Conservation (phyloP, 2,888 invertebrate species). For the Ennomos erosarius region DNA sequence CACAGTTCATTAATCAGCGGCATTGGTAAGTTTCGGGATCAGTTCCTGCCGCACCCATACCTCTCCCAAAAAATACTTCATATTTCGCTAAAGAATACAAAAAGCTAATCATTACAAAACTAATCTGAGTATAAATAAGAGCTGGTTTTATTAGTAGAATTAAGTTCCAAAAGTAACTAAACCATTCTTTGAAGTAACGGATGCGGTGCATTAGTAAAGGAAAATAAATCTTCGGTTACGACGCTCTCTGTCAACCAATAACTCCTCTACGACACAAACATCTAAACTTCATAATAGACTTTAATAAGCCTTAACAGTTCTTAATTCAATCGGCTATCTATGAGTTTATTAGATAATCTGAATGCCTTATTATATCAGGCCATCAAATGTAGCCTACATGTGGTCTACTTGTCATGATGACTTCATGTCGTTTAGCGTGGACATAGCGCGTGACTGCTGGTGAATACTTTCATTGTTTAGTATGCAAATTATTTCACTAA, state of each 20-base stretch:
- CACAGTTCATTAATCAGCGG: constrained; percentile 78
- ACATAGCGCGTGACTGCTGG: constrained; percentile 40
- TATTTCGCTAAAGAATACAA: constrained; percentile 21
- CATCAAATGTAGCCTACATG: constrained; percentile 43
- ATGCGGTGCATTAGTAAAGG: constrained; percentile 43
- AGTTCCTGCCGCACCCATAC: constrained; percentile 60
- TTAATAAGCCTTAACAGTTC: constrained; percentile 42
- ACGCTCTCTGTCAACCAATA: constrained; percentile 36
- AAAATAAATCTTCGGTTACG: constrained; percentile 48
- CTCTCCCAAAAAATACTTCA: constrained; percentile 31
- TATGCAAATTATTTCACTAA: constrained; percentile 34
- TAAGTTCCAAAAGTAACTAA: constrained; percentile 20
- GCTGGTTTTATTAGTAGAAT: constrained; percentile 1
- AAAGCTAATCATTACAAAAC: constrained; percentile 2
- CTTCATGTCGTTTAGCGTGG: constrained; percentile 45
- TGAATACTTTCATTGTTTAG: constrained; percentile 42
- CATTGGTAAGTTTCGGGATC: constrained; percentile 67
- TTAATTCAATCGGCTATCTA: constrained; percentile 43
- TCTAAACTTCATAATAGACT: constrained; percentile 39
- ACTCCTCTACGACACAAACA: constrained; percentile 36
- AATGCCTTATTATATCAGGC: constrained; percentile 36
- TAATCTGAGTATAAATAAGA: constrained; percentile 2
- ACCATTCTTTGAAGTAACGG: constrained; percentile 49
- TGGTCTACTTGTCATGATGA: constrained; percentile 46
- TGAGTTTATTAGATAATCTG: constrained; percentile 44